Conservation (phyloP, 2,797 vertebrate genomes). For the Hozukius guyotensis region DNA sequence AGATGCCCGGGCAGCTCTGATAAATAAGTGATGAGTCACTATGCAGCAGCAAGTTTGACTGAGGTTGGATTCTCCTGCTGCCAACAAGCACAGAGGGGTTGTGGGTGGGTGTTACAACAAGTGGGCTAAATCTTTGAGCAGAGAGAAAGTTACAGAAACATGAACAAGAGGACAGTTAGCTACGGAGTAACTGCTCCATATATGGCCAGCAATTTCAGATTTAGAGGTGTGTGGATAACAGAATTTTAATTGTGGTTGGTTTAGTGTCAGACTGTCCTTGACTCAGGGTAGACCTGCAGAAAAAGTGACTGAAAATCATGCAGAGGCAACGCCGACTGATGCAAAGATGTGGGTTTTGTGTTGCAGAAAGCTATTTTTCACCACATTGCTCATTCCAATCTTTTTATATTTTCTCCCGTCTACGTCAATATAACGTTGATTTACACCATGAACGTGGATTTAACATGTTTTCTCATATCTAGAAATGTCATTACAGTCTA, state of each 20-base stretch:
- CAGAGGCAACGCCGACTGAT: background rate
- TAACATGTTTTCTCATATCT: too few species aligned
- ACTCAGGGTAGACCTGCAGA: too few species aligned
- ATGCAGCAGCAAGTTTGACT: constrained; percentile 20
- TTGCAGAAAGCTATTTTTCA: background rate
- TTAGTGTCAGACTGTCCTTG: background rate
- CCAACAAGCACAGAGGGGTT: constrained; percentile 48
- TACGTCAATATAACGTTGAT: background rate
- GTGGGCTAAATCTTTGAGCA: constrained; percentile 11
- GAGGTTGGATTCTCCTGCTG: constrained; percentile 15
- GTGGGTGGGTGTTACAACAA: constrained; percentile 52
- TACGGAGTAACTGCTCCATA: background rate
- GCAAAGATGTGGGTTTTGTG: background rate
- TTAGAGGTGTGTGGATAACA: background rate
- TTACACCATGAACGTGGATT: too few species aligned
- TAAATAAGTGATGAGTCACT: constrained; percentile 43
- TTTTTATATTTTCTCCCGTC: background rate
- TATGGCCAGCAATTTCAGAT: background rate
- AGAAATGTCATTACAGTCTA: too few species aligned
- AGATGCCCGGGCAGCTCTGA: constrained; percentile 12
- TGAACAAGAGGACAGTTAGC: constrained; percentile 7
- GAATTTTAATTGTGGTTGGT: background rate
- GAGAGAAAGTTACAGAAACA: constrained; percentile 18
- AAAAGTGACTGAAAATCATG: background rate
- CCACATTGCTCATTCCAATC: background rate